Evolutionary conservation across 2,113 vertebrate genomes (phyloP), one percentile per base, ranked within the genome.

Genomic region (Pycnonotus jocosus): DNA sequence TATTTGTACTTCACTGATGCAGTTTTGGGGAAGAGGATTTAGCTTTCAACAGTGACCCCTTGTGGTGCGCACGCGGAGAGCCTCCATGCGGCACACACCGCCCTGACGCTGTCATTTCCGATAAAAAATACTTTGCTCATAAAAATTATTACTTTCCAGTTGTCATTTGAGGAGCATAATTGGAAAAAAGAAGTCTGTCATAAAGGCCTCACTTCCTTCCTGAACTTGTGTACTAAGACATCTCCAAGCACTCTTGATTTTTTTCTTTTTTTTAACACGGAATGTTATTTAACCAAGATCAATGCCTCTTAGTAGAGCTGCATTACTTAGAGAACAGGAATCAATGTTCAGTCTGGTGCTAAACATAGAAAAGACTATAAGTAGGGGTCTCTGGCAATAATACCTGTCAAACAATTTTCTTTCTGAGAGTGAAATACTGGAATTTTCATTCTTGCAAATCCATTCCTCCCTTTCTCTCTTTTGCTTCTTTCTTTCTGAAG

Each of bases 11-110:
- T 72, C 2, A 7, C 24, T 17, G 31, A 83, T 31, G 72, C 38
- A 47, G 35, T 9, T 81, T 62, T 28, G 23, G 28, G 7, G 44
- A 84, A n/a, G 31, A 38, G 2, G 2, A 96, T 96, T 93, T 81
- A 2, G 30, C 73, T 97, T 97, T 95, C 94, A 95, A 89, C 94
- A 97, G 81, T 92, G 96, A 94, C 96, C 77, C 73, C 96, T 92
- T 81, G 61, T 93, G 94, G 92, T 61, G 13, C 1, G 1, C 1
- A 0, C 2, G 0, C 9, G 30, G 9, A 87, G 33, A 40, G 37
- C 8, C 20, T 31, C 48, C 11, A 5, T 17, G 15, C 14, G 0
- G 17, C 44, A 23, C 31, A 45, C 28, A 13, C 11, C 0, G 0
- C 6, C 25, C 37, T 14, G 31, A 76, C 62, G 30, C 28, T 48